Percentiles rank a stretch among this genome's conserved stretches.
Evolutionary conservation across 2,113 vertebrate genomes (phyloP).

Genomic region (Calcarius ornatus): DNA sequence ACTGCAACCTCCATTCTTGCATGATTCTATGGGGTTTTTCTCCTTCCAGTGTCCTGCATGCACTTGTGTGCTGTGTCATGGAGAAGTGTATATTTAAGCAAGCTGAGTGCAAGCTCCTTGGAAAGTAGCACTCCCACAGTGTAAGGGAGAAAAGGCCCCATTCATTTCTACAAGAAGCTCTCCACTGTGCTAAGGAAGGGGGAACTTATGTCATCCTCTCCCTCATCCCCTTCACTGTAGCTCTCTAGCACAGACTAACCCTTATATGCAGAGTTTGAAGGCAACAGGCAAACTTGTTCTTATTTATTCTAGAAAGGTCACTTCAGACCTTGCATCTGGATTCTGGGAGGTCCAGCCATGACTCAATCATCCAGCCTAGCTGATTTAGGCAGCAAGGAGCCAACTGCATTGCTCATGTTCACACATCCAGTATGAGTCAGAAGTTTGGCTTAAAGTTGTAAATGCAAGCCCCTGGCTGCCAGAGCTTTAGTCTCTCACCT

Average conservation of each 20-base stretch:
- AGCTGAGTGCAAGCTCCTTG: not conserved
- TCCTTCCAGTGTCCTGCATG: not conserved
- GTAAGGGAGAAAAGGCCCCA: not conserved
- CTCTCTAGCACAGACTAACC: not conserved
- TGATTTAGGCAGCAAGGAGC: constrained; percentile 30
- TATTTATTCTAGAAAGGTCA: constrained; percentile 61
- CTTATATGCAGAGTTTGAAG: not conserved
- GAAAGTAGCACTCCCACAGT: not conserved
- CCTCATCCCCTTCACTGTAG: not conserved
- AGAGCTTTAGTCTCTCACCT: not conserved
- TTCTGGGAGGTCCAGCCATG: constrained; percentile 36
- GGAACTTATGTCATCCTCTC: not conserved
- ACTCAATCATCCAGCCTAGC: constrained; percentile 25
- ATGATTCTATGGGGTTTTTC: not conserved
- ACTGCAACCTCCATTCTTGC: not conserved
- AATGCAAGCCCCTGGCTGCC: not conserved
- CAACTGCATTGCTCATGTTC: constrained; percentile 48
- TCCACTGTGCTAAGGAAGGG: not conserved
- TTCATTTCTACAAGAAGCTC: constrained; percentile 24
- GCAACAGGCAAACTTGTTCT: not conserved
- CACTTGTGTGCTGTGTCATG: not conserved
- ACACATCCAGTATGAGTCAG: constrained; percentile 47
- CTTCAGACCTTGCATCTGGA: not conserved
- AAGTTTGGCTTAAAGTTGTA: not conserved
- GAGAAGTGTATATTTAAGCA: not conserved